Conservation (phyloP, 1,140 invertebrate genomes). For the Drosophila serrata region DNA sequence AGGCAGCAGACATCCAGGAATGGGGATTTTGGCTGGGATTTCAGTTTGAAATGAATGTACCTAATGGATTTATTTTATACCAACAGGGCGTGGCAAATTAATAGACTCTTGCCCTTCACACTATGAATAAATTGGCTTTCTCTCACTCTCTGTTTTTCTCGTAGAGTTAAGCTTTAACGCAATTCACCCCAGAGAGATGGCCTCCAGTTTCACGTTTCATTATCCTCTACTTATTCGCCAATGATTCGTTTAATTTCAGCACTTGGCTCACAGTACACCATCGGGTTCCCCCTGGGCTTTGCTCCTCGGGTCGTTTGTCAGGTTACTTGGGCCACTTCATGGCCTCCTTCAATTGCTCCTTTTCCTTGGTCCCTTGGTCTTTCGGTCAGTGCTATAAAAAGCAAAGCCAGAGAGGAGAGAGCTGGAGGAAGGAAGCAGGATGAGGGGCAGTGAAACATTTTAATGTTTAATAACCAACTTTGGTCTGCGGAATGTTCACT, state of each 20-base stretch:
- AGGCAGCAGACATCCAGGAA: conserved; percentile 28
- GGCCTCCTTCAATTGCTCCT: conserved; percentile 31
- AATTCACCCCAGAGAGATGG: conserved; percentile 8
- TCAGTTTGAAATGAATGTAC: not conserved
- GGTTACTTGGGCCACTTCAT: conserved; percentile 49
- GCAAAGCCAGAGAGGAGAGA: not conserved
- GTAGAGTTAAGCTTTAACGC: conserved; percentile 5
- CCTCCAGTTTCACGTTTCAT: conserved; percentile 45
- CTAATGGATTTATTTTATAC: conserved; percentile 38
- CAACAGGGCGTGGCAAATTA: conserved; percentile 51
- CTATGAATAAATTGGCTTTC: conserved; percentile 42
- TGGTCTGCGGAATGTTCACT: conserved; percentile 59
- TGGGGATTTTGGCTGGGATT: conserved; percentile 5
- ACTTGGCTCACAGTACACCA: conserved; percentile 20
- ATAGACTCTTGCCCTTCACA: conserved; percentile 24
- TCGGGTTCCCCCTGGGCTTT: conserved; percentile 4
- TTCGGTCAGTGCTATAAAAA: conserved; percentile 27
- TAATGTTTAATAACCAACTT: conserved; percentile 70
- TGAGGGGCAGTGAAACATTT: conserved; percentile 43
- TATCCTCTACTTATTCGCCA: conserved; percentile 40
- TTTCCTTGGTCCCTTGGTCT: conserved; percentile 11
- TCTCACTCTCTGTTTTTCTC: not conserved
- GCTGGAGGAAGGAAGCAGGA: not conserved
- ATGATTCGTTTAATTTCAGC: conserved; percentile 55
- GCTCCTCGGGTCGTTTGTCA: conserved; percentile 16